Evolutionary conservation across 1,140 invertebrate genomes (phyloP).

Genomic region (Dreissena rostriformis): DNA sequence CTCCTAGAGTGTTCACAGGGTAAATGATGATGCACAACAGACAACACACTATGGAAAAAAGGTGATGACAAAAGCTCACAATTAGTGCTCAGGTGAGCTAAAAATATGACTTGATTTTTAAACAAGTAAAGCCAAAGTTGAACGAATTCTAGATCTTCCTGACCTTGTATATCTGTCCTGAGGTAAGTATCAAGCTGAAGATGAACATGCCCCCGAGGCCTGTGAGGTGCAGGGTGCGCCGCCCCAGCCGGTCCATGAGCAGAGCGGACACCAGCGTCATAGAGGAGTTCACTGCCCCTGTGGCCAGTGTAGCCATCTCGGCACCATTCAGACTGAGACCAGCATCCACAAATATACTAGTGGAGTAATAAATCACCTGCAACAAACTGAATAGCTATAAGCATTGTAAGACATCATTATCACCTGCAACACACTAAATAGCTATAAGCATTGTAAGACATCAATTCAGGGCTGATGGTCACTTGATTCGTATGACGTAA

Average conservation of each 20-base stretch:
- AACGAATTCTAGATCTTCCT: background rate
- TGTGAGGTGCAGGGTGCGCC: conserved; percentile 89
- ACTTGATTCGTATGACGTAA: background rate
- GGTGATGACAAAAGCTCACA: too few relatives aligned
- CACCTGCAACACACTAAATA: conserved; percentile 82
- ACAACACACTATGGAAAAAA: too few relatives aligned
- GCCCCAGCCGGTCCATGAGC: conserved; percentile 84
- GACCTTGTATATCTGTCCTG: conserved; percentile 49
- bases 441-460: background rate
- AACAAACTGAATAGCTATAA: background rate
- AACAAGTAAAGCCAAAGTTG: too few relatives aligned
- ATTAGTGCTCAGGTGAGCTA: too few relatives aligned
- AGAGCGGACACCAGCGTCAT: conserved; percentile 83
- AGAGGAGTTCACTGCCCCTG: conserved; percentile 87
- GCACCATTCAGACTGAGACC: conserved; percentile 83
- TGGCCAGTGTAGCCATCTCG: conserved; percentile 88
- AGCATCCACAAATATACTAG: conserved; percentile 86
- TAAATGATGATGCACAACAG: too few relatives aligned
- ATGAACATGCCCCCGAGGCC: conserved; percentile 84
- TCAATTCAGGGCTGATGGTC: background rate
- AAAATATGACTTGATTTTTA: too few relatives aligned
- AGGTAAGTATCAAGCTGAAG: conserved; percentile 45
- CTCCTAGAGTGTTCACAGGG: too few relatives aligned
- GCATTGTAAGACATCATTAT: too few relatives aligned
- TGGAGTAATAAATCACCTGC: conserved; percentile 92